Base-by-base conservation (phyloP, 2,797 vertebrate species). In the Hypotaenidia philippensis region DNA sequence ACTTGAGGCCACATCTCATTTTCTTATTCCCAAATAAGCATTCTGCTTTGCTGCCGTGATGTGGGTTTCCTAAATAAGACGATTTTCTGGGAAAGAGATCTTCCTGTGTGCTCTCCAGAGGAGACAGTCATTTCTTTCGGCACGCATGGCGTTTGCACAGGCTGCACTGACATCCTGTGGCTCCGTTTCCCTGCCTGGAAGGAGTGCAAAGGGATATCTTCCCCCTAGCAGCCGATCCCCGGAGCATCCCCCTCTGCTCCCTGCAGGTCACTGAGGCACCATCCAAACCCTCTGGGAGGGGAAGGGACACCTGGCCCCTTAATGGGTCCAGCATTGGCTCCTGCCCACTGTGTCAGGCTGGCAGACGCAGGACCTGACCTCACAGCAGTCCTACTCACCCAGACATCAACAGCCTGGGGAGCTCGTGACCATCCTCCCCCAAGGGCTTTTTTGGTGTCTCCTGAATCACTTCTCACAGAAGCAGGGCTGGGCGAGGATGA, bases 1-100 rank as follows among this genome's bases (percentile, higher is more conserved):
- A 68, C 78, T 66, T 23, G 52, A 38, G 59, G 44, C 83, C 63
- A 20, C 70, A 45, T 81, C 68, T 93, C 83, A 7, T 83, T 91
- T 91, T 70, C 70, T 86, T 90, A 44, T 70, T 93, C 83, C 89
- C 80, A 94, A 91, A 91, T 79, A 94, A 94, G 80, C 94, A 60
- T 91, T 83, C 63, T 93, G 95, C 85, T 95, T 89, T 89, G 89
- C 88, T 85, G 76, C 87, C 32, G 16, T 52, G 81, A 88, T 94
- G 95, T 17, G 40, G 94, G 89, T 93, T 97, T 97, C 95, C 96
- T 89, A 95, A 98, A 96, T 96, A 97, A 97, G 95, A 96, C 71
- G 90, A 95, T 88, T 83, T 94, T 91, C 94, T 83, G 83, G 95
- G 85, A 80, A 97, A 91, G 78, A 92, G 69, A 55, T 93, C 88